These are phyloP conservation scores for Acinonyx jubatus DNA, from an alignment of 2,113 vertebrate genomes.

Conservation along the genomic window DNA sequence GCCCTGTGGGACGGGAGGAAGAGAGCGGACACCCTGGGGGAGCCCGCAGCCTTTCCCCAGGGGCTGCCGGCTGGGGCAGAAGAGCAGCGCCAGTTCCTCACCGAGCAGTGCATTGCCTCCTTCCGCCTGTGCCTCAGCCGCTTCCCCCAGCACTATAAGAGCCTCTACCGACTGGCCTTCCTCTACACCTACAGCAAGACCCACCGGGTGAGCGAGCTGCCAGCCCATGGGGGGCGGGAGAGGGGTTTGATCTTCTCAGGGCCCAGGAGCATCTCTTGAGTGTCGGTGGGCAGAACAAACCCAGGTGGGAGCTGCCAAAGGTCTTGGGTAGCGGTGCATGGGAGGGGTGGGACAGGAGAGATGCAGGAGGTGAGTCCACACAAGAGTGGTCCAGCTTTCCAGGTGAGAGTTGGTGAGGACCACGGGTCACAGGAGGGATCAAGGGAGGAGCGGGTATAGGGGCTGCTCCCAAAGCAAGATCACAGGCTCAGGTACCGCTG, in stretches of 20 bases:
- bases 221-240: accelerated
- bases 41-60: slow-evolving; percentile 88
- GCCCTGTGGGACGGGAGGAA: slow-evolving; percentile 87
- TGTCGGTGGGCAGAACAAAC: neutral
- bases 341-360: neutral
- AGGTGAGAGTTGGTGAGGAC: neutral
- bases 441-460: neutral
- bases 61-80: slow-evolving; percentile 87
- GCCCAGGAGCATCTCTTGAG: neutral
- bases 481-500: neutral
- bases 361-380: neutral
- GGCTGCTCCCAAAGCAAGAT: neutral
- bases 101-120: slow-evolving; percentile 92
- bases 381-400: neutral
- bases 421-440: neutral
- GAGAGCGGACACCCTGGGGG: slow-evolving; percentile 85
- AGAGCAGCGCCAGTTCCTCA: slow-evolving; percentile 94
- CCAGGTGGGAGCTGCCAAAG: neutral
- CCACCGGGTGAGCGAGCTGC: slow-evolving; percentile 88
- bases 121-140: slow-evolving; percentile 96
- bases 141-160: slow-evolving; percentile 99
- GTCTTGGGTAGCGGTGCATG: neutral
- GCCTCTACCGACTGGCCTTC: slow-evolving; percentile 96
- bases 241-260: neutral
- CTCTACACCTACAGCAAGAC: slow-evolving; percentile 95